Percentiles rank a stretch among this genome's conserved stretches.
Evolutionary conservation across 2,797 vertebrate genomes (phyloP).

Genomic region (Ceryle rudis): DNA sequence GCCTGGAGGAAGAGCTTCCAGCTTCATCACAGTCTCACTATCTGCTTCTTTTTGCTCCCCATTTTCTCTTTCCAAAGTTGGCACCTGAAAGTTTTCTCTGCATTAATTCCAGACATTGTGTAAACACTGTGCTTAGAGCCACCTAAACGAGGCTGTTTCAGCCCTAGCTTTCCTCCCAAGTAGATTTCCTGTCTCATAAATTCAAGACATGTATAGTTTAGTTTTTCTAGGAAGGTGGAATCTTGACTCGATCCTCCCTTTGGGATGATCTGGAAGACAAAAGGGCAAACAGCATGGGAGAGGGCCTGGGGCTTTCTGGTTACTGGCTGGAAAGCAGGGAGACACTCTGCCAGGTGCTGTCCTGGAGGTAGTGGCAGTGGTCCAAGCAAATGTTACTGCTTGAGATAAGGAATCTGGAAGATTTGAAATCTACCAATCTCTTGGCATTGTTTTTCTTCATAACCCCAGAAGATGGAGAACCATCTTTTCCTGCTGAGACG

Average conservation of each 20-base stretch:
- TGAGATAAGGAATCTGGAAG: background rate
- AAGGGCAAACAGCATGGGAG: slow-evolving; percentile 30
- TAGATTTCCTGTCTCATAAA: slow-evolving; percentile 62
- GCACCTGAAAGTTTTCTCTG: slow-evolving; percentile 77
- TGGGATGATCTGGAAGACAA: slow-evolving; percentile 42
- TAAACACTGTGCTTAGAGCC: slow-evolving; percentile 76
- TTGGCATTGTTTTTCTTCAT: background rate
- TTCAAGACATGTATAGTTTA: slow-evolving; percentile 37
- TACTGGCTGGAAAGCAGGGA: background rate
- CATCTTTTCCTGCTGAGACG: background rate
- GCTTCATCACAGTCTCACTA: slow-evolving; percentile 9
- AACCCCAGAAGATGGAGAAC: background rate
- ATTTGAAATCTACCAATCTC: background rate
- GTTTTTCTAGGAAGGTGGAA: slow-evolving; percentile 21
- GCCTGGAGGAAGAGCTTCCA: slow-evolving; percentile 33
- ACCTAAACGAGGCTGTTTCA: slow-evolving; percentile 68
- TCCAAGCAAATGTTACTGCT: background rate
- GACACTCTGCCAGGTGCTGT: background rate
- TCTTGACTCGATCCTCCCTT: background rate
- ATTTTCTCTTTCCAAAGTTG: slow-evolving; percentile 61
- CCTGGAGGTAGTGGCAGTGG: background rate
- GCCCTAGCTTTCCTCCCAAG: slow-evolving; percentile 56
- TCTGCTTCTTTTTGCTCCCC: slow-evolving; percentile 56
- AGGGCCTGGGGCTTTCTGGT: background rate
- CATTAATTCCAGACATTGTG: slow-evolving; percentile 84